Base-by-base conservation (phyloP, 64 coral and sea anemone genomes). In the Hydrozoanthus tunicans region DNA sequence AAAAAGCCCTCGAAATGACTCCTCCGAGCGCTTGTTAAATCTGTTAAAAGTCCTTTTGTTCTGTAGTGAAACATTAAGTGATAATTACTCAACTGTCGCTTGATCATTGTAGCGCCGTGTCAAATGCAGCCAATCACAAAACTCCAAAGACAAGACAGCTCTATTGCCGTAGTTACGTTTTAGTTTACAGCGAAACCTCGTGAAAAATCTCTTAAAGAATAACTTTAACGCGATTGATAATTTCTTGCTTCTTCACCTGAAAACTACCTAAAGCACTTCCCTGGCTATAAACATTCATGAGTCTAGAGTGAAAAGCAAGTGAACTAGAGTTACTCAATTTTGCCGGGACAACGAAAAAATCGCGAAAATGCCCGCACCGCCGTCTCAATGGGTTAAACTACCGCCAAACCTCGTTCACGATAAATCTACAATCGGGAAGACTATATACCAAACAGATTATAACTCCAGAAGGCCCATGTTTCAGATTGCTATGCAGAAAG, bases 361-460 rank as follows among this genome's bases (percentile, higher is more conserved):
- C n/a, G 12, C 23, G 0, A 88, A 6, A 59, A 88, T 88, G 84
- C 84, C 84, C 14, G 68, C 84, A 43, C 84, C 84, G 13, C 11
- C 84, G 90, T 93, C 95, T 10, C 95, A 94, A 61, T 96, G 95
- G 95, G 77, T 94, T 9, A 90, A 94, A 69, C 77, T 96, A 11
- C 95, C 95, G 57, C 95, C 95, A 53, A 96, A 96, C 64, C 77
- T 96, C 2, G 77, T 96, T 15, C 95, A 93, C 14, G 92, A 83
- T 56, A 90, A 93, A 56, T 73, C 85, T 25, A 96, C 95, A 1
- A 83, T 74, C 51, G 95, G 95, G 10, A 96, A 96, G 53, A 89
- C 95, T 32, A 96, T 96, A 9, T 96, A 96, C 25, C 81, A 82
- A 32, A 96, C 95, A 14, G 95, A 96, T 4, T 96, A 81, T 82